Percentiles rank a stretch among this genome's conserved stretches.
These are phyloP conservation scores for Microcebus ravelobensis DNA, from an alignment of 2,113 vertebrate genomes.

Conservation along the genomic window DNA sequence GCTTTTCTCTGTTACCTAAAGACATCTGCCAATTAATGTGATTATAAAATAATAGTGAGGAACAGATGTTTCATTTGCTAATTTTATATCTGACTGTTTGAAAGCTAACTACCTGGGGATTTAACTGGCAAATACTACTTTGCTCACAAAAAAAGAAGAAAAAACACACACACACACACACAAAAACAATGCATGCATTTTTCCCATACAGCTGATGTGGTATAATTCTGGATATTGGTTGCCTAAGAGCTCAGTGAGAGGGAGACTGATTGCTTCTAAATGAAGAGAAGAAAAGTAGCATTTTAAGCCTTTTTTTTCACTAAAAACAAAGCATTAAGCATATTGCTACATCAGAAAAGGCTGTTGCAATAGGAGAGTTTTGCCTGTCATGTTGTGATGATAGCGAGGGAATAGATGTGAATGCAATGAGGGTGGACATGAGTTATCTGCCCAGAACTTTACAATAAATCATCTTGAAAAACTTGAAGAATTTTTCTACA, in stretches of 20 bases:
- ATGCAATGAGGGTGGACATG: background rate
- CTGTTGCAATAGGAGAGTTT: background rate
- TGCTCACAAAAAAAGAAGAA: slow-evolving; percentile 62
- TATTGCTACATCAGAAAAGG: slow-evolving; percentile 24
- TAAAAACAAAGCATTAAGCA: slow-evolving; percentile 61
- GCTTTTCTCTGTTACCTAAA: slow-evolving; percentile 81
- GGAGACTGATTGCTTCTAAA: slow-evolving; percentile 70
- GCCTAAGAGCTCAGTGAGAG: slow-evolving; percentile 68
- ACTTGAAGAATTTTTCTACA: background rate
- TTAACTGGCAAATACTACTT: slow-evolving; percentile 81
- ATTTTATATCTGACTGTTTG: slow-evolving; percentile 83
- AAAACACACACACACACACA: no score
- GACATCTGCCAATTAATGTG: slow-evolving; percentile 86
- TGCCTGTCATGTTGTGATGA: slow-evolving; percentile 8
- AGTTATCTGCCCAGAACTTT: background rate
- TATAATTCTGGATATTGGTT: slow-evolving; percentile 72
- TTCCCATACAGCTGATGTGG: slow-evolving; percentile 63
- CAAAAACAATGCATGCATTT: slow-evolving; percentile 52
- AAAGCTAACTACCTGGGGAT: slow-evolving; percentile 83
- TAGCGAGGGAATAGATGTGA: background rate
- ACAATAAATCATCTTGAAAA: background rate
- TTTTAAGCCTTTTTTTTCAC: slow-evolving; percentile 57
- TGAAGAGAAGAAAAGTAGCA: slow-evolving; percentile 54
- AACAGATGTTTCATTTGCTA: slow-evolving; percentile 87
- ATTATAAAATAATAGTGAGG: slow-evolving; percentile 87